Conservation (phyloP, 2,888 invertebrate species). For the Cosmopolites sordidus region DNA sequence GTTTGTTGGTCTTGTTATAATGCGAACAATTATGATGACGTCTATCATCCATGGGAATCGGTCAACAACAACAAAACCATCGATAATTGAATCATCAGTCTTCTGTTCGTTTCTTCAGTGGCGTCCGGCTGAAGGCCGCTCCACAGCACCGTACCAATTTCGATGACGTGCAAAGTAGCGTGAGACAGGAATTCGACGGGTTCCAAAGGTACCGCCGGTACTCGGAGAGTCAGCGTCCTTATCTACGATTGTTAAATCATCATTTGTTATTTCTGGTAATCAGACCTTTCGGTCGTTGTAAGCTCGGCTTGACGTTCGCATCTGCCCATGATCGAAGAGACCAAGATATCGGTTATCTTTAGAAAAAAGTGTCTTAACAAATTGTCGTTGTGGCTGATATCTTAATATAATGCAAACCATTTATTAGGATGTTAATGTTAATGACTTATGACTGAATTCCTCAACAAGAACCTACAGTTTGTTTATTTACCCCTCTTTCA, state of each 20-base stretch:
- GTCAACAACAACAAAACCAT: background rate
- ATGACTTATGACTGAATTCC: background rate
- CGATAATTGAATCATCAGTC: conserved; percentile 1
- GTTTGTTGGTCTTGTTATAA: too few relatives aligned
- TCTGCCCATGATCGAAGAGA: conserved; percentile 14
- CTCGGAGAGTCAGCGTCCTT: conserved; percentile 11
- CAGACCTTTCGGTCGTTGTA: conserved; percentile 17
- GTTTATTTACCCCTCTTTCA: too few relatives aligned
- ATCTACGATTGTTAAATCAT: conserved; percentile 26
- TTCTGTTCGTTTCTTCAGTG: background rate
- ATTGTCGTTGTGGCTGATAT: background rate
- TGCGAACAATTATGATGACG: too few relatives aligned
- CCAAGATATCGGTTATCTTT: background rate
- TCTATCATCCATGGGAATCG: background rate
- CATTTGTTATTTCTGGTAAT: conserved; percentile 27
- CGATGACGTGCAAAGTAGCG: conserved; percentile 41
- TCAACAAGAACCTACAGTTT: too few relatives aligned
- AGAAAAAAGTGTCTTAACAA: background rate
- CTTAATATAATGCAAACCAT: background rate
- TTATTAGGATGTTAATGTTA: background rate
- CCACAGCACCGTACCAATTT: conserved; percentile 36
- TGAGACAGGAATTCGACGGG: conserved; percentile 42
- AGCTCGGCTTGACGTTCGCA: conserved; percentile 19
- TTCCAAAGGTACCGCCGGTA: conserved; percentile 21
- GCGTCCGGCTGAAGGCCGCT: conserved; percentile 28